Evolutionary conservation across 2,888 invertebrate genomes (phyloP).

Genomic region (Camptogramma bilineatum): DNA sequence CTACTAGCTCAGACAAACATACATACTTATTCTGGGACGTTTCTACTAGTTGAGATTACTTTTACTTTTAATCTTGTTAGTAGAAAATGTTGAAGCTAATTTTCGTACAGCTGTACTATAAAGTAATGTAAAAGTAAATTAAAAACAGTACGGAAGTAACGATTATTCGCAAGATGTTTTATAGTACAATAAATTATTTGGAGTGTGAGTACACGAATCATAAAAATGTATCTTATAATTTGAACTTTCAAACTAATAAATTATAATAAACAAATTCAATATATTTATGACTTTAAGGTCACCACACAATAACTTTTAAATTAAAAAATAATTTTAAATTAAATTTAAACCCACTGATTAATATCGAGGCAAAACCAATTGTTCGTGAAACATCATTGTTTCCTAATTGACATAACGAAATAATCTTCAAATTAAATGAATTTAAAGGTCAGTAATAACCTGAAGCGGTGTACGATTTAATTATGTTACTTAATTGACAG

Average conservation of each 20-base stretch:
- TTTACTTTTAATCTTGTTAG: too few species aligned
- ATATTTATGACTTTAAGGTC: background rate
- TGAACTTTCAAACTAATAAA: background rate
- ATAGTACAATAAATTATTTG: background rate
- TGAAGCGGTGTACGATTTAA: slow-evolving; percentile 49
- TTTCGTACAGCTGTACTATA: background rate
- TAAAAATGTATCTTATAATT: background rate
- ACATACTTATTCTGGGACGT: too few species aligned
- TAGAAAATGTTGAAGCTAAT: too few species aligned
- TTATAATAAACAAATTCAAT: background rate
- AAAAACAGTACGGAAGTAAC: background rate
- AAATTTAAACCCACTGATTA: background rate
- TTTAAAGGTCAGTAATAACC: slow-evolving; percentile 47
- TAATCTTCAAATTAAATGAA: slow-evolving; percentile 33
- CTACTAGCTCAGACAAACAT: background rate
- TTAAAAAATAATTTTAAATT: slow-evolving; percentile 1
- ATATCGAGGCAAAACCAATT: slow-evolving; percentile 10
- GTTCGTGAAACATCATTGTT: slow-evolving; percentile 8
- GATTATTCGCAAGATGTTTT: background rate
- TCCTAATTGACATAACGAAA: slow-evolving; percentile 15
- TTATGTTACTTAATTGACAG: slow-evolving; percentile 65
- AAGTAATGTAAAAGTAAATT: too few species aligned
- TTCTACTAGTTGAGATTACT: too few species aligned
- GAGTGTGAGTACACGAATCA: background rate
- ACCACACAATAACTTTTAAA: background rate